Evolutionary conservation across 2,113 vertebrate species (phyloP).

Genomic region (Protobothrops flavoviridis): DNA sequence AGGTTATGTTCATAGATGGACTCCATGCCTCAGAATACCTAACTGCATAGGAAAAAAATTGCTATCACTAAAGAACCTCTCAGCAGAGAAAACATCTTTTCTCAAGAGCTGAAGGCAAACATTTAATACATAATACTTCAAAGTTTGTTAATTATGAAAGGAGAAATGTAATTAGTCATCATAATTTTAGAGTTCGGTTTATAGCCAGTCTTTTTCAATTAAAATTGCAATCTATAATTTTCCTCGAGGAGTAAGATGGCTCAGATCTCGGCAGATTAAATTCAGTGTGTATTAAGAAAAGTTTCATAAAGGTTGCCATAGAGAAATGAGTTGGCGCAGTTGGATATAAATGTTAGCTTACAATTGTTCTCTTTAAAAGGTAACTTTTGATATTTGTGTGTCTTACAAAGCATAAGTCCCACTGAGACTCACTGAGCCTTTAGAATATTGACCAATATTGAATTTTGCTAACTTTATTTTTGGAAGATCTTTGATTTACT

Average conservation of each 20-base stretch:
- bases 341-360: conserved; percentile 14
- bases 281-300: conserved; percentile 36
- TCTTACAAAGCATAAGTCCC: conserved; percentile 13
- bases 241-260: conserved; percentile 42
- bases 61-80: conserved; percentile 18
- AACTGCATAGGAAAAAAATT: not conserved
- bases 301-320: conserved; percentile 28
- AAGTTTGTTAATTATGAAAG: conserved; percentile 41
- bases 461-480: not conserved
- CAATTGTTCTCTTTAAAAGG: not conserved
- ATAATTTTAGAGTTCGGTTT: conserved; percentile 52
- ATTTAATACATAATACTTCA: conserved; percentile 35
- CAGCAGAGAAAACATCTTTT: conserved; percentile 16
- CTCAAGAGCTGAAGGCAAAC: conserved; percentile 33
- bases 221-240: conserved; percentile 45
- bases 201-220: conserved; percentile 48
- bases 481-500: not conserved
- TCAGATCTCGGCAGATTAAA: conserved; percentile 41
- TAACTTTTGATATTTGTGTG: conserved; percentile 10
- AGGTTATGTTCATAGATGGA: not conserved
- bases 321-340: conserved; percentile 9
- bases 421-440: not conserved
- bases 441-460: not conserved
- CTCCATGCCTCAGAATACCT: not conserved
- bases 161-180: conserved; percentile 44